These are phyloP conservation scores for Fistularia commersonii DNA, from an alignment of 2,797 vertebrate species.

Conservation along the genomic window DNA sequence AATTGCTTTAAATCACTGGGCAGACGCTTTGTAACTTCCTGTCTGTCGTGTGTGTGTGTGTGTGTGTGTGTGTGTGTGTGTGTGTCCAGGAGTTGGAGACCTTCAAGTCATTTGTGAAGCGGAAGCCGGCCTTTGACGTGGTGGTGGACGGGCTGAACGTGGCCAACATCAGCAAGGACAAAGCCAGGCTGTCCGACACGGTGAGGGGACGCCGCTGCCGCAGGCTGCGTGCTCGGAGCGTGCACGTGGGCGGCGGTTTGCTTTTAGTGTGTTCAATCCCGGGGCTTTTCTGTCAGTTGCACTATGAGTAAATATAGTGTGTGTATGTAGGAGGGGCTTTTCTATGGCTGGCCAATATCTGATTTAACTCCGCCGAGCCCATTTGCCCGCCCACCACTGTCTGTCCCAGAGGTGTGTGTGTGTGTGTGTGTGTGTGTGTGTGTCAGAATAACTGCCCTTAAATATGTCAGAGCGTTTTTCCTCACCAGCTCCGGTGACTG, in stretches of 20 bases:
- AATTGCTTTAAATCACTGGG: too few species aligned
- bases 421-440: constrained; percentile 1
- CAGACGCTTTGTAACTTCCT: too few species aligned
- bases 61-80: background rate
- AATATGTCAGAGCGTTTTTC: constrained; percentile 1
- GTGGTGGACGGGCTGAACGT: constrained; percentile 93
- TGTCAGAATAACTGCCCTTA: background rate
- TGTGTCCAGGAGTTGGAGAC: constrained; percentile 75
- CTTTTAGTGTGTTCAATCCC: constrained; percentile 5
- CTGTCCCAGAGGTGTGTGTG: constrained; percentile 7
- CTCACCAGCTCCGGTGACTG: too few species aligned
- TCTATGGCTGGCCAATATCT: constrained; percentile 25
- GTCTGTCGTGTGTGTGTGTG: background rate
- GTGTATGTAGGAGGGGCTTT: constrained; percentile 17
- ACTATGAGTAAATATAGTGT: constrained; percentile 14
- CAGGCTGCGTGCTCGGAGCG: too few species aligned
- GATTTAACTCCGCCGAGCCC: constrained; percentile 33
- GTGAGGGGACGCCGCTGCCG: constrained; percentile 71
- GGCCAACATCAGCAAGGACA: constrained; percentile 73
- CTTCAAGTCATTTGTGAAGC: constrained; percentile 84
- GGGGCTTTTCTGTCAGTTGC: constrained; percentile 42
- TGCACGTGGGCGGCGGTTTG: background rate
- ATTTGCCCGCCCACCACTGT: constrained; percentile 36
- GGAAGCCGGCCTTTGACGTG: constrained; percentile 82
- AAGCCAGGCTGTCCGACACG: constrained; percentile 71